Conservation (phyloP, 2,888 invertebrate species). For the Tachina grossa region DNA sequence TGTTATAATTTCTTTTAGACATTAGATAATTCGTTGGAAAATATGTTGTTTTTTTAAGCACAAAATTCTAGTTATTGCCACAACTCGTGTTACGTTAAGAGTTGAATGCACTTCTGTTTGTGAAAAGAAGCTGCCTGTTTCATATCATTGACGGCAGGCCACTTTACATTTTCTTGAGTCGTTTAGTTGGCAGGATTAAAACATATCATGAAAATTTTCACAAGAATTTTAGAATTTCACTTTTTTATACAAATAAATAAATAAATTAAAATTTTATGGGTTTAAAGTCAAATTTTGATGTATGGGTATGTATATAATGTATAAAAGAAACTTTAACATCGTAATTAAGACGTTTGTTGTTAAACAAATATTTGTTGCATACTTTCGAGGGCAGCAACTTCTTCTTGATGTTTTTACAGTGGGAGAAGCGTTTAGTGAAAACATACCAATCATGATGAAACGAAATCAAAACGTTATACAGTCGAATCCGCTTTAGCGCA, state of each 20-base stretch:
- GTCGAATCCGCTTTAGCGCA: no score
- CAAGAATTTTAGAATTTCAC: neutral
- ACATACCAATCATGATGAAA: no score
- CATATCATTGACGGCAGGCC: slow-evolving; percentile 17
- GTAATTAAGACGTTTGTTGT: no score
- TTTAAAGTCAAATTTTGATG: no score
- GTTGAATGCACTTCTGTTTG: slow-evolving; percentile 57
- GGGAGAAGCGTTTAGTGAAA: no score
- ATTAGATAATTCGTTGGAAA: slow-evolving; percentile 14
- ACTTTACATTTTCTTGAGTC: slow-evolving; percentile 20
- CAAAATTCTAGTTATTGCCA: neutral
- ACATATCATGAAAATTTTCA: slow-evolving; percentile 22
- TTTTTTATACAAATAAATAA: neutral
- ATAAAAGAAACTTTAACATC: no score
- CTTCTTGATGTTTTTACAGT: no score
- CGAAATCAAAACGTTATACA: no score
- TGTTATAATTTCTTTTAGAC: slow-evolving; percentile 24
- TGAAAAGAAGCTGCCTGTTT: slow-evolving; percentile 31
- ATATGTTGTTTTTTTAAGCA: neutral
- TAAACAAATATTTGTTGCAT: no score
- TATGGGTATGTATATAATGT: no score
- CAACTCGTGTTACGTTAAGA: slow-evolving; percentile 27
- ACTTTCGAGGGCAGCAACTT: no score
- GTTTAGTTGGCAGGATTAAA: neutral
- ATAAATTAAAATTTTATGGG: no score